These are phyloP conservation scores for Mesocricetus auratus DNA, from an alignment of 2,113 vertebrate species.

Conservation along the genomic window DNA sequence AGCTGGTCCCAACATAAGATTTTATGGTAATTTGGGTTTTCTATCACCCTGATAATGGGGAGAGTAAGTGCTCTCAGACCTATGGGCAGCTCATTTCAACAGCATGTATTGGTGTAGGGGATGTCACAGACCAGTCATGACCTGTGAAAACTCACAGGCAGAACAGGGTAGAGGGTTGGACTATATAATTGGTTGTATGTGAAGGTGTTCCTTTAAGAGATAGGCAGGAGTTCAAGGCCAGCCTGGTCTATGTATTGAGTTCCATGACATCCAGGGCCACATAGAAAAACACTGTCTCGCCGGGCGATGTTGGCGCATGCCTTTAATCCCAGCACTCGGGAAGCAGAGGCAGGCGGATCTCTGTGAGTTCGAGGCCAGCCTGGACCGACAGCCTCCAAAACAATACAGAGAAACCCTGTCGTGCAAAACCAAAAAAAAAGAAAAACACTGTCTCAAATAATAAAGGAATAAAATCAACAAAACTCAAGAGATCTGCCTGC, in stretches of 20 bases:
- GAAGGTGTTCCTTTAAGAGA: neutral
- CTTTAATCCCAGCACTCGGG: no score
- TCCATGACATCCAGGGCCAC: neutral
- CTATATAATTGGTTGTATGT: fast-evolving
- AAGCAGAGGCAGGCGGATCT: no score
- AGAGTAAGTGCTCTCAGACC: neutral
- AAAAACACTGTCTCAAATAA: neutral
- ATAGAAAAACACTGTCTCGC: no score
- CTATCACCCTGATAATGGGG: neutral
- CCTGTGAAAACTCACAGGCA: fast-evolving
- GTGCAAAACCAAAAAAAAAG: no score
- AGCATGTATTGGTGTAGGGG: neutral
- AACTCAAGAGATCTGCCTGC: no score
- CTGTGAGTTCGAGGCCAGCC: no score
- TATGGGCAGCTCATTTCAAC: neutral
- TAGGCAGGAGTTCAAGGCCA: neutral
- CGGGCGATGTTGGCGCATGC: no score
- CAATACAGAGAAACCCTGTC: no score
- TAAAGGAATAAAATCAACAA: neutral
- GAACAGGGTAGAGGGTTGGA: fast-evolving
- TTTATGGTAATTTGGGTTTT: neutral
- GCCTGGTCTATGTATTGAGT: neutral
- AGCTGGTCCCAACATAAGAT: neutral
- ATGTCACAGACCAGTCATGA: neutral
- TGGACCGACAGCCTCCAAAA: no score